Base-by-base conservation (phyloP, 2,113 vertebrate genomes). In the Trinectes maculatus region DNA sequence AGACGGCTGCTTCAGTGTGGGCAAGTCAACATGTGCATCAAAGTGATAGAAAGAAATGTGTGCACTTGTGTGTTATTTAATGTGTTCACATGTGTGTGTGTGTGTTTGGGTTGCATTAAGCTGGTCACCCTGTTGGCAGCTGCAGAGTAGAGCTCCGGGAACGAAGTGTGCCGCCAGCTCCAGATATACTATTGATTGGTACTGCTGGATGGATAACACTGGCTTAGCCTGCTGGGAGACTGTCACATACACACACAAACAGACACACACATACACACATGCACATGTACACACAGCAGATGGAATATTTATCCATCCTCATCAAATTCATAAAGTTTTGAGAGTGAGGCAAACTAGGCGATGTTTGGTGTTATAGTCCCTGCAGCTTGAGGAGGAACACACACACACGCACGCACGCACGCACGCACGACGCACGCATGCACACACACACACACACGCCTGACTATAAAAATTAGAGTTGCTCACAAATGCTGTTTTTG, bases 291-390 rank as follows among this genome's bases (percentile, higher is more conserved):
- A 57, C 77, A 53, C 67, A 75, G 68, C 89, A 90, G 90, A 91
- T 91, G 89, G 88, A 90, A 89, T 89, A 91, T 90, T 87, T 87
- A 88, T 88, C 85, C 73, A 16, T 76, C 74, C 82, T 90, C 84
- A 83, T 88, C 78, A 87, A 89, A 91, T 88, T 84, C 85, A 74
- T 80, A 85, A 89, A 88, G 85, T 89, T 90, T 88, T 78, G 67
- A 79, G 82, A 86, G 69, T 51, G 69, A 79, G 54, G 71, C 66
- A 82, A 84, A 85, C 68, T 77, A 74, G 54, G 55, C 74, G 73
- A 82, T 78, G 82, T 80, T 85, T 86, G 75, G 77, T 88, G 84
- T 72, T 70, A 59, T 77, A 57, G 79, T 81, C 72, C 72, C 80
- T 76, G 78, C 69, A 83, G 80, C 81, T 64, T 48, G 51, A 68